Conservation (phyloP, 2,113 vertebrate species). For the Oryzias woworae region DNA sequence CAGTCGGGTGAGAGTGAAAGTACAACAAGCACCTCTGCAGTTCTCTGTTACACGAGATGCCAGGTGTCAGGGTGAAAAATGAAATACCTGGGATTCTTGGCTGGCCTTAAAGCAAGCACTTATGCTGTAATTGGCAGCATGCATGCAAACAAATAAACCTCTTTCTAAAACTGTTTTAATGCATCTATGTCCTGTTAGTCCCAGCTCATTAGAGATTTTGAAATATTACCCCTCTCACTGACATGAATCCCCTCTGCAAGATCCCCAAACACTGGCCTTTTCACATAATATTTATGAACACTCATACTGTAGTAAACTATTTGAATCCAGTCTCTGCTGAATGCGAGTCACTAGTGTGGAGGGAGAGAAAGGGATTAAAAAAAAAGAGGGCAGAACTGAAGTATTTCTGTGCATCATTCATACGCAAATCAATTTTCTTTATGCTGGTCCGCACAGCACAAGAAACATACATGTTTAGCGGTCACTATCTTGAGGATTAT, state of each 20-base stretch:
- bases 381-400: constrained; percentile 21
- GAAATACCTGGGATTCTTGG: constrained; percentile 42
- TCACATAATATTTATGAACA: constrained; percentile 58
- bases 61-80: constrained; percentile 40
- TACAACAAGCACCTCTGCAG: constrained; percentile 7
- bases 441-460: constrained; percentile 10
- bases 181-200: constrained; percentile 30
- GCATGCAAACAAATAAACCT: constrained; percentile 21
- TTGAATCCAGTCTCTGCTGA: constrained; percentile 52
- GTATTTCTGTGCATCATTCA: constrained; percentile 39
- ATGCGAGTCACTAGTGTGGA: constrained; percentile 30
- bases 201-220: constrained; percentile 29
- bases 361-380: constrained; percentile 11
- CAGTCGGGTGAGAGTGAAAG: constrained; percentile 19
- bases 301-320: constrained; percentile 47
- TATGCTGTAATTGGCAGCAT: constrained; percentile 34
- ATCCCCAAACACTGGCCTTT: constrained; percentile 48
- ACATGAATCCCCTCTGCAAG: constrained; percentile 31
- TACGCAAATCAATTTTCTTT: constrained; percentile 36
- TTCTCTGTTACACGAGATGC: constrained; percentile 30
- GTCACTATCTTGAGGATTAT: constrained; percentile 37
- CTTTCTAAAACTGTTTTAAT: constrained; percentile 34
- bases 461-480: constrained; percentile 6
- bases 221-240: constrained; percentile 27
- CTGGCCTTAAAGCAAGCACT: constrained; percentile 31